These are phyloP conservation scores for Perognathus longimembris DNA, from an alignment of 2,113 vertebrate genomes.

Conservation along the genomic window DNA sequence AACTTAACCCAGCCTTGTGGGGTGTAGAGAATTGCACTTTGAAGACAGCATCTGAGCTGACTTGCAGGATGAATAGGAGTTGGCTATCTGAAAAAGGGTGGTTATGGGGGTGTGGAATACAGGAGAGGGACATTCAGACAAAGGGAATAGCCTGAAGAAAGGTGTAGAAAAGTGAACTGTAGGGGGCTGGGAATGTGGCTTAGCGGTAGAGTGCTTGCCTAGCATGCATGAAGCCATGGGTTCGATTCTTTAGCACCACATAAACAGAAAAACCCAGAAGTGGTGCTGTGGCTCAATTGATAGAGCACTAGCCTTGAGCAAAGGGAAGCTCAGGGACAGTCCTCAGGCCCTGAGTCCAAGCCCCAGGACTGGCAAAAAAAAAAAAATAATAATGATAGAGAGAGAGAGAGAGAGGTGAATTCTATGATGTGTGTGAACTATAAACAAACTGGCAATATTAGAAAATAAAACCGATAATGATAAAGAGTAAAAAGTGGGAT, in stretches of 20 bases:
- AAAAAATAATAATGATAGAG: too few relatives aligned
- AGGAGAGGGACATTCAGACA: not conserved
- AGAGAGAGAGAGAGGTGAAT: too few relatives aligned
- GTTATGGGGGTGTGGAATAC: not conserved
- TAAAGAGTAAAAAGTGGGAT: constrained; percentile 3
- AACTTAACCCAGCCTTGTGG: not conserved
- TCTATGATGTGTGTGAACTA: not conserved
- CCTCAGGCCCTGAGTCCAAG: too few relatives aligned
- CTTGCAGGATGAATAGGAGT: constrained; percentile 46
- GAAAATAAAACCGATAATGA: not conserved
- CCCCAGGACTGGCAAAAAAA: too few relatives aligned
- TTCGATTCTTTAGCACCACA: too few relatives aligned
- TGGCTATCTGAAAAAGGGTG: constrained; percentile 25
- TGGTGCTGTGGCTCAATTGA: too few relatives aligned
- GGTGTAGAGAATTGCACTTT: constrained; percentile 26
- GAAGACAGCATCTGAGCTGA: constrained; percentile 49
- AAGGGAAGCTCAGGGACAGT: too few relatives aligned
- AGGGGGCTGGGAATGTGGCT: too few relatives aligned
- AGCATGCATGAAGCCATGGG: too few relatives aligned
- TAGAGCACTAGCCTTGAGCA: too few relatives aligned
- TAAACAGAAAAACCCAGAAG: too few relatives aligned
- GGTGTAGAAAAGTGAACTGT: not conserved
- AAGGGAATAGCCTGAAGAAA: not conserved
- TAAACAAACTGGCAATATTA: not conserved
- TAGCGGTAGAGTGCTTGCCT: too few relatives aligned